Conservation (phyloP, 2,797 vertebrate species). For the Tinamus major region DNA sequence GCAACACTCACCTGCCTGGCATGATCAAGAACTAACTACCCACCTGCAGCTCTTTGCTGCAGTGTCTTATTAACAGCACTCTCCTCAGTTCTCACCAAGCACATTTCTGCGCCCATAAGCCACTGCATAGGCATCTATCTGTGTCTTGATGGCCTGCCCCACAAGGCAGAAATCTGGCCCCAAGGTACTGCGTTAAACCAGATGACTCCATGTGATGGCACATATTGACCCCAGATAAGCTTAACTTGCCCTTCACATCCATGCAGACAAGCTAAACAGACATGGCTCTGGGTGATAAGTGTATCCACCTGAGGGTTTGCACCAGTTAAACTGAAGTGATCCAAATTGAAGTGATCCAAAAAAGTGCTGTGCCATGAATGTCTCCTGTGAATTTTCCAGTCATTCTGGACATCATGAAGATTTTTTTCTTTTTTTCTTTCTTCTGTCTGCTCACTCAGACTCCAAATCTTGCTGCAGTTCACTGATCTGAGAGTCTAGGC, state of each 20-base stretch:
- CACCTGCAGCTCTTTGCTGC: neutral
- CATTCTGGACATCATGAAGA: neutral
- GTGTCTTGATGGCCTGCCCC: neutral
- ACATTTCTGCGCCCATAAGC: neutral
- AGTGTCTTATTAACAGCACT: neutral
- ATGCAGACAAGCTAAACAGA: neutral
- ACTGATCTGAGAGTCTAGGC: conserved; percentile 12
- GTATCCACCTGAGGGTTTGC: neutral
- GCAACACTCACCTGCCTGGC: neutral
- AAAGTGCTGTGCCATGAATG: neutral
- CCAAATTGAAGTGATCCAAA: neutral
- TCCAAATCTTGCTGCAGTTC: conserved; percentile 45
- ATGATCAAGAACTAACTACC: neutral
- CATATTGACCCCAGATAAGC: neutral
- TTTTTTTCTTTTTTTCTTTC: neutral
- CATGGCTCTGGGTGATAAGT: neutral
- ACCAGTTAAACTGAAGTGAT: neutral
- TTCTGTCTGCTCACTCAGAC: neutral
- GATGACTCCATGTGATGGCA: neutral
- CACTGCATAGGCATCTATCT: neutral
- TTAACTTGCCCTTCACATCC: neutral
- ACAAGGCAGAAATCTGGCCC: neutral
- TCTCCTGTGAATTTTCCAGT: neutral
- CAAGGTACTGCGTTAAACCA: neutral
- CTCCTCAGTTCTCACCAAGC: neutral